Evolutionary conservation across 2,113 vertebrate genomes (phyloP), one percentile per base, ranked within the genome.

Genomic region (Rhineura floridana): DNA sequence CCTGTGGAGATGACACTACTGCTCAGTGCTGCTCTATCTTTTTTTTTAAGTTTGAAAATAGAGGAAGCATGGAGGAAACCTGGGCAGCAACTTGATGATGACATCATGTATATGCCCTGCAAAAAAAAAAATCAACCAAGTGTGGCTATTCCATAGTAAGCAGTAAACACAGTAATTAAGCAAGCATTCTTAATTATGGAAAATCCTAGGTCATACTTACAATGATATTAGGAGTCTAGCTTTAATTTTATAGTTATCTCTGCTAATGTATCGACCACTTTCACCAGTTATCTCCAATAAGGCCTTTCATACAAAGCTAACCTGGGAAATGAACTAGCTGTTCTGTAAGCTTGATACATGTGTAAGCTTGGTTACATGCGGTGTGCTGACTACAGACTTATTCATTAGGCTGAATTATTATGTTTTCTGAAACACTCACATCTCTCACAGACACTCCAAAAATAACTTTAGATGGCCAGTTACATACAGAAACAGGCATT

Each of bases 321-420:
- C 6, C 6, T 76, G 28, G 17, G 36, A 86, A n/a, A 10, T 1
- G 48, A n/a, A 85, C 44, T 65, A 81, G 55, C 69, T 55, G 77
- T 81, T 65, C 83, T 67, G 8, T 42, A 52, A 81, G 69, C 69
- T 75, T 85, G 81, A 52, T 63, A 72, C 17, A 30, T 62, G 36
- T n/a, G n/a, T n/a, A n/a, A n/a, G n/a, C n/a, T n/a, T n/a, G n/a
- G n/a, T n/a, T 67, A 65, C 19, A 17, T 76, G n/a, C 65, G 42
- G n/a, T 81, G 39, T 85, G 30, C 88, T 80, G 50, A 84, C 63
- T 62, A 39, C 42, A 55, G 36, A 75, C 25, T 46, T 89, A 42
- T 81, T 85, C 88, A 89, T 89, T 81, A 89, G 82, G 55, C 69
- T 50, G 42, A 89, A 73, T 80, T 85, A 81, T 89, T 81, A 25